Percentiles rank a stretch among this genome's conserved stretches.
These are phyloP conservation scores for Chroicocephalus ridibundus DNA, from an alignment of 2,113 vertebrate genomes.

Conservation along the genomic window DNA sequence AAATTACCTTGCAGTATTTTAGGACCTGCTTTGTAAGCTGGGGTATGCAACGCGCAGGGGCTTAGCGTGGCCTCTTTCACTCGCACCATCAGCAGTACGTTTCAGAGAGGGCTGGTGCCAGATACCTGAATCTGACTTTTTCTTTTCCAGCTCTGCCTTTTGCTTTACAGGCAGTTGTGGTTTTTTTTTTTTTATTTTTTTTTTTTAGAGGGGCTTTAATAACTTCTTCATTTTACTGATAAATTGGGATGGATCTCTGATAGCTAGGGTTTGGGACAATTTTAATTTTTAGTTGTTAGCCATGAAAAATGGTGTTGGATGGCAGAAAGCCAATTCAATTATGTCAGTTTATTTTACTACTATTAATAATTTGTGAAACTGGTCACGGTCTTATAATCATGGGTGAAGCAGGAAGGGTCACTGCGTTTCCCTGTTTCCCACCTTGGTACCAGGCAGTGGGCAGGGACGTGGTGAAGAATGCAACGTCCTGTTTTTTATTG, in stretches of 20 bases:
- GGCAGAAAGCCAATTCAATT: neutral
- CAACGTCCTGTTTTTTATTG: neutral
- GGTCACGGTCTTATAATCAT: neutral
- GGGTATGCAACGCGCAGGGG: rapidly evolving
- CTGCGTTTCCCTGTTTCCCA: neutral
- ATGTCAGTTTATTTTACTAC: neutral
- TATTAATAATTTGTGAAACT: neutral
- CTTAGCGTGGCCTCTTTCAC: neutral
- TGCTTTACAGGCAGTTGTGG: neutral
- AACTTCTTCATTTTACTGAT: neutral
- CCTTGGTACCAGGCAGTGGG: neutral
- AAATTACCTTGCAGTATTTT: neutral
- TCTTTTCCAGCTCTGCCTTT: neutral
- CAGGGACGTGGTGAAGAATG: neutral
- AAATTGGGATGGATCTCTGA: neutral
- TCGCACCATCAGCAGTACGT: neutral
- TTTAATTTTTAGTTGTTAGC: neutral
- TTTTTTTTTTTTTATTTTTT: neutral
- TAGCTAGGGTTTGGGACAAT: neutral
- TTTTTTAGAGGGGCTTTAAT: neutral
- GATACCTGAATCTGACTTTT: neutral
- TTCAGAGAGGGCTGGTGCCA: neutral
- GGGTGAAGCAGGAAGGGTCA: neutral
- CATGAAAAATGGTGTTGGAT: neutral
- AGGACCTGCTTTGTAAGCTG: neutral